Conservation (phyloP, 64 coral and sea anemone genomes). For the Pocillopora damicornis region DNA sequence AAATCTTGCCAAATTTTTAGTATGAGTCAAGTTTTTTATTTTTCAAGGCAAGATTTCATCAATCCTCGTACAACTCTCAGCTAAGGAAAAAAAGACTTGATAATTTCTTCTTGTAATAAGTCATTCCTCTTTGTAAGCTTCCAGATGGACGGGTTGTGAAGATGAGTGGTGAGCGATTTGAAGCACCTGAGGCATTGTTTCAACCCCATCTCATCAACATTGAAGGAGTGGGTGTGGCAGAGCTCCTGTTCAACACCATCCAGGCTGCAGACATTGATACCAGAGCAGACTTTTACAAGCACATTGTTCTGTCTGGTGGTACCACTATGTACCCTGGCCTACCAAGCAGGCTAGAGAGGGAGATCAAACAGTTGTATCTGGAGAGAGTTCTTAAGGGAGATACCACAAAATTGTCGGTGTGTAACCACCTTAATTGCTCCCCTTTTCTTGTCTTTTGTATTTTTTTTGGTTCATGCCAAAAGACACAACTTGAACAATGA, state of each 20-base stretch:
- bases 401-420: constrained; percentile 85
- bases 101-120: neutral
- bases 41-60: too few species aligned
- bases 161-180: constrained; percentile 96
- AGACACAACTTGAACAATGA: too few species aligned
- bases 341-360: constrained; percentile 88
- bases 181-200: constrained; percentile 95
- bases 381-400: constrained; percentile 97
- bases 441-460: neutral
- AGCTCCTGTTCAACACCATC: constrained; percentile 95
- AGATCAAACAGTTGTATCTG: constrained; percentile 93
- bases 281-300: constrained; percentile 94
- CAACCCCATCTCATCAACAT: constrained; percentile 96
- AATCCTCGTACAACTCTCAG: neutral
- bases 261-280: constrained; percentile 97
- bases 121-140: constrained; percentile 42
- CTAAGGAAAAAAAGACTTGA: neutral
- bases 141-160: constrained; percentile 96
- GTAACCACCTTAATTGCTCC: neutral
- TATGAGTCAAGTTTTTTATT: too few species aligned
- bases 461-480: too few species aligned
- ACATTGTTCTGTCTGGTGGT: constrained; percentile 95
- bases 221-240: constrained; percentile 95
- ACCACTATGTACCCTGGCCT: constrained; percentile 97
- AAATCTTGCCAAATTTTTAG: too few species aligned